Evolutionary conservation across 1,140 invertebrate species (phyloP).

Genomic region (Tetramorium parvispinum): DNA sequence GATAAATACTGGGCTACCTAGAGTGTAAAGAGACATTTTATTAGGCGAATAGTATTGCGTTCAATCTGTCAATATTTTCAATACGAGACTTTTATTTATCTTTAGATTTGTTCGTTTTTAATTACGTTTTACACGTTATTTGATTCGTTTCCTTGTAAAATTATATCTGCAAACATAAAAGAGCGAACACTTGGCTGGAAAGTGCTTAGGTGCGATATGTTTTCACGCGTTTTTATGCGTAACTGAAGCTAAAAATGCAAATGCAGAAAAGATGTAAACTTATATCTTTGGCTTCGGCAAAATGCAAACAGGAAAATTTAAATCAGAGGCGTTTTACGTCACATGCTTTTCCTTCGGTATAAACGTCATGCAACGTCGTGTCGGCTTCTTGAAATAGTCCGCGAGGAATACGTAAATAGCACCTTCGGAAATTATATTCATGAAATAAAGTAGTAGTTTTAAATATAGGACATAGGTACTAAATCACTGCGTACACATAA

Average conservation of each 20-base stretch:
- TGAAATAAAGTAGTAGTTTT: constrained; percentile 34
- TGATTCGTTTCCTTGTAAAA: neutral
- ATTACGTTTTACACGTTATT: neutral
- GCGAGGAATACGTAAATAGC: constrained; percentile 25
- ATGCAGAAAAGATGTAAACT: constrained; percentile 14
- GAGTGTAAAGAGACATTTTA: neutral
- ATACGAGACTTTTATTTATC: neutral
- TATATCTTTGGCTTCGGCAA: constrained; percentile 9
- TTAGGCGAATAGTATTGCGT: neutral
- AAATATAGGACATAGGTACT: neutral
- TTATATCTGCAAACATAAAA: neutral
- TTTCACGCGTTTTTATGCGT: neutral
- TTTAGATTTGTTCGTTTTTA: neutral
- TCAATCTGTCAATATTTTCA: neutral
- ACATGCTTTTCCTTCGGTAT: constrained; percentile 14
- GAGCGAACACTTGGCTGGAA: neutral
- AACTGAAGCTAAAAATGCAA: neutral
- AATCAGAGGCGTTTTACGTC: constrained; percentile 28
- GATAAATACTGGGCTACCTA: neutral
- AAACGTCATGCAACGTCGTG: constrained; percentile 8
- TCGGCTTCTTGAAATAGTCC: constrained; percentile 41
- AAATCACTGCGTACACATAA: neutral
- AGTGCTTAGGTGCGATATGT: neutral
- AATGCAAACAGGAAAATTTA: constrained; percentile 39
- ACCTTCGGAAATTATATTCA: constrained; percentile 26